Conservation (phyloP, 1,140 invertebrate species). For the Drosophila lowei region DNA sequence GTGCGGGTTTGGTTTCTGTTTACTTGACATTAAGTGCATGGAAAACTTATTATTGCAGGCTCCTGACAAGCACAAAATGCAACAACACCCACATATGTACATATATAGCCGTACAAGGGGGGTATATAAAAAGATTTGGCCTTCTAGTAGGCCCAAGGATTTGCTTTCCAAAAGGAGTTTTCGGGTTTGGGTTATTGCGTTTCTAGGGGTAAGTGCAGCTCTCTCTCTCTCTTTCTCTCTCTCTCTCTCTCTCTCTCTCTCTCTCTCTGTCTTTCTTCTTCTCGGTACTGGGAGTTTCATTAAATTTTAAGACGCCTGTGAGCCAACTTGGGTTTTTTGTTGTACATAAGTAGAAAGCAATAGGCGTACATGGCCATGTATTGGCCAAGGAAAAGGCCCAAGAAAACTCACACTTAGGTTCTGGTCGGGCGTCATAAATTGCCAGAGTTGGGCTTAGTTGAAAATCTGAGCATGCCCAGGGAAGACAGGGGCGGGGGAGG, state of each 20-base stretch:
- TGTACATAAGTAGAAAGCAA: conserved; percentile 44
- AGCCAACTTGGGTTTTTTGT: conserved; percentile 73
- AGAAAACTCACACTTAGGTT: conserved; percentile 69
- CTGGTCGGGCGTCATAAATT: conserved; percentile 43
- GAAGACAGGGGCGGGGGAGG: background rate
- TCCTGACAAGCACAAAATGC: conserved; percentile 72
- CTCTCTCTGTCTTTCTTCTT: conserved; percentile 1
- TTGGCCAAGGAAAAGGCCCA: conserved; percentile 67
- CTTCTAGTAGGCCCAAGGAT: conserved; percentile 48
- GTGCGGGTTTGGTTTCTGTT: conserved; percentile 49
- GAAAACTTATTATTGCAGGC: conserved; percentile 81
- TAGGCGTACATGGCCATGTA: conserved; percentile 46
- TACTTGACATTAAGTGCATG: conserved; percentile 80
- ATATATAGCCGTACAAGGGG: conserved; percentile 6
- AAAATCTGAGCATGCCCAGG: conserved; percentile 34
- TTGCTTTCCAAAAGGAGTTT: conserved; percentile 40
- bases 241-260: background rate
- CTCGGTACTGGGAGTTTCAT: conserved; percentile 61
- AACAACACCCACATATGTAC: conserved; percentile 44
- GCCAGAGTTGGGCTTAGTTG: conserved; percentile 41
- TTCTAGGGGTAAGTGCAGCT: background rate
- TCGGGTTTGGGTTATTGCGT: conserved; percentile 5
- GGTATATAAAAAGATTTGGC: conserved; percentile 50
- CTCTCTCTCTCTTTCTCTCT: conserved; percentile 21
- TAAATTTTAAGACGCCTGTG: conserved; percentile 73